Base-by-base conservation (phyloP, 2,888 invertebrate species). In the Diaphora mendica region DNA sequence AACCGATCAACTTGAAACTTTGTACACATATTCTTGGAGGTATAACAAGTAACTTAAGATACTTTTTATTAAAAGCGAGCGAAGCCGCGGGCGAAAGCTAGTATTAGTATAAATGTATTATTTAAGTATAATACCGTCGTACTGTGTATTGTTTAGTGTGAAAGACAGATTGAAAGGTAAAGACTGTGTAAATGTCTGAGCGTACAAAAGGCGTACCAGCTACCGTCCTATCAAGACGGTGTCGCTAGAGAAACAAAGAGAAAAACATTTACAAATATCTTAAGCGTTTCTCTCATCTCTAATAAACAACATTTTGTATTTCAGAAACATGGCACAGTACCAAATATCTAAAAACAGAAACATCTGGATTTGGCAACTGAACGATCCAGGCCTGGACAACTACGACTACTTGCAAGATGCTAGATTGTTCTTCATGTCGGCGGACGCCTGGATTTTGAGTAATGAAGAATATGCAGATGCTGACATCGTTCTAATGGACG, bases 361-460 rank as follows among this genome's bases (percentile, higher is more conserved):
- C 67, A 75, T 95, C 0, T 95, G 93, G 93, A 80, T 94, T n/a
- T 94, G 93, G 92, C 95, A 95, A 76, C 85, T 95, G 4, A 94
- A 95, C 72, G 95, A 95, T 75, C 95, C 95, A 0, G 94, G 95
- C 0, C 79, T 95, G 8, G 93, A 94, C 0, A 81, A 88, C 4
- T 95, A 92, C 78, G 95, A 95, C 74, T 93, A 95, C 71, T 1
- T 90, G 0, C 85, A 87, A 39, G 95, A 95, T 44, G 91, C 88
- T 0, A 91, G 89, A 77, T 55, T 93, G 3, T 94, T 95, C 85
- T 88, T 93, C 78, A 81, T 93, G 48, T 81, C 86, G 2, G 89
- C 90, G 0, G 95, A 95, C 78, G 86, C 92, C 0, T 93, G 91
- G 89, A 78, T 94, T 39, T 81, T 94, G 42, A 81, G 84, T 3